These are phyloP conservation scores for Tetragonula carbonaria DNA, from an alignment of 2,888 invertebrate species.

Conservation along the genomic window DNA sequence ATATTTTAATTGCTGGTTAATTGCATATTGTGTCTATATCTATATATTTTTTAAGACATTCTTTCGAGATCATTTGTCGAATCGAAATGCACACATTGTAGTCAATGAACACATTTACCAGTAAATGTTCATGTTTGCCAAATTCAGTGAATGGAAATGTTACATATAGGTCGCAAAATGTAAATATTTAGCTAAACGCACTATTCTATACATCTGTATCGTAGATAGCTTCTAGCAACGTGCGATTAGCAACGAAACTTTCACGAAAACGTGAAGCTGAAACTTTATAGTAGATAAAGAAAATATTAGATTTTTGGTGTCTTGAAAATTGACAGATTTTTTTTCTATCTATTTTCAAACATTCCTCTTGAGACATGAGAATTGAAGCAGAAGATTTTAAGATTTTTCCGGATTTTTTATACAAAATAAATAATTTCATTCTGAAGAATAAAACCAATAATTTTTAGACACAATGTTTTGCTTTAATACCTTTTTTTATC, in stretches of 20 bases:
- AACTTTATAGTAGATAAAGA: no score
- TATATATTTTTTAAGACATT: background rate
- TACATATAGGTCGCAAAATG: constrained; percentile 15
- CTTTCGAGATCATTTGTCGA: background rate
- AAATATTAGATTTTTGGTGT: no score
- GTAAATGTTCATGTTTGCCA: constrained; percentile 12
- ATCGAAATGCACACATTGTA: background rate
- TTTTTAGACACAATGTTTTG: no score
- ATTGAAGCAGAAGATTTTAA: no score
- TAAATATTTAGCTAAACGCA: constrained; percentile 36
- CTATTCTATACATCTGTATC: background rate
- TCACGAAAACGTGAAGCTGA: no score
- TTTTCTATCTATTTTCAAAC: no score
- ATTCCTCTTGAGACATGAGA: no score
- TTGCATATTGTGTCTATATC: background rate
- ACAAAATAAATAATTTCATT: no score
- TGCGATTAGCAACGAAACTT: background rate
- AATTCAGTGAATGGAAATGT: constrained; percentile 2
- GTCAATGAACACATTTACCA: background rate
- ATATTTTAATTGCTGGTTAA: background rate
- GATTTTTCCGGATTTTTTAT: no score
- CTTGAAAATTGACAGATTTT: no score
- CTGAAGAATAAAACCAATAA: no score
- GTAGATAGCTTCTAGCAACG: background rate
- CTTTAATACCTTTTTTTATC: no score